A percentile compares a stretch with the other conserved stretches of the same genome.
Conservation (phyloP, 2,888 invertebrate species). For the Tachina grossa region DNA sequence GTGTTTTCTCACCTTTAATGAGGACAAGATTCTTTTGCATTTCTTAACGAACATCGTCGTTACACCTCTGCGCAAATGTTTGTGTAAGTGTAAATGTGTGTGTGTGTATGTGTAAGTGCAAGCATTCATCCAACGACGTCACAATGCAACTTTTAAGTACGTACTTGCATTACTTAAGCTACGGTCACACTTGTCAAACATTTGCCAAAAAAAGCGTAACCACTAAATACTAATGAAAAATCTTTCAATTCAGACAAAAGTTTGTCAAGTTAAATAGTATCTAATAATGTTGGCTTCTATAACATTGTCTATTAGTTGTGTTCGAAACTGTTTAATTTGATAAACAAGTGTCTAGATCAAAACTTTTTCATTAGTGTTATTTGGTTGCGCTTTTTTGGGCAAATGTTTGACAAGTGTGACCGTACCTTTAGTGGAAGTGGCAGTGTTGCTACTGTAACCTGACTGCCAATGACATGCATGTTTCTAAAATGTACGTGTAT, state of each 20-base stretch:
- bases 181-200: too few relatives aligned
- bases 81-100: neutral
- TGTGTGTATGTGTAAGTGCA: neutral
- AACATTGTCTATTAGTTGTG: too few relatives aligned
- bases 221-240: too few relatives aligned
- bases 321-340: too few relatives aligned
- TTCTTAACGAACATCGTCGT: conserved; percentile 60
- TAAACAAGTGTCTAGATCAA: too few relatives aligned
- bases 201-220: too few relatives aligned
- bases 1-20: conserved; percentile 69
- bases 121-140: neutral
- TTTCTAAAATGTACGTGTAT: conserved; percentile 50
- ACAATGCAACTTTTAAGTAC: conserved; percentile 49
- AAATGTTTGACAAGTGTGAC: too few relatives aligned
- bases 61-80: conserved; percentile 35
- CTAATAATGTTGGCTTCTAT: too few relatives aligned
- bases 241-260: too few relatives aligned
- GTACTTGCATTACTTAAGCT: conserved; percentile 61
- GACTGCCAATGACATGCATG: conserved; percentile 65
- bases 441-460: conserved; percentile 52
- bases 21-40: conserved; percentile 52
- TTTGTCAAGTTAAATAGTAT: too few relatives aligned
- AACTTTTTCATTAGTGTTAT: too few relatives aligned
- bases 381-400: too few relatives aligned
- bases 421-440: conserved; percentile 42